These are phyloP conservation scores for Criorhina ranunculi DNA, from an alignment of 2,888 invertebrate species.

Conservation along the genomic window DNA sequence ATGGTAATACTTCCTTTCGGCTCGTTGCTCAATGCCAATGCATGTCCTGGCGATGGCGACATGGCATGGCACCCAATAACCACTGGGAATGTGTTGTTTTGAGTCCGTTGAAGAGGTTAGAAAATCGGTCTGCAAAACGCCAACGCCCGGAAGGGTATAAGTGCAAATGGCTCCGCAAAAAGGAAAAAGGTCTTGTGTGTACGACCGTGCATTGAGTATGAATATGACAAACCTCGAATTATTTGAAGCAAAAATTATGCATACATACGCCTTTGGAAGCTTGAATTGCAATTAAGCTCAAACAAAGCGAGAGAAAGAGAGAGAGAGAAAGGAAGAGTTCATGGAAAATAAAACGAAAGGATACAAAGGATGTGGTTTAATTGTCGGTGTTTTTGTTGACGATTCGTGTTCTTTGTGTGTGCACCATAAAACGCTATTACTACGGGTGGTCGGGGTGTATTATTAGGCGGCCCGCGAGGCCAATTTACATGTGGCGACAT, in stretches of 20 bases:
- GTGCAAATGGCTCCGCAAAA: conserved; percentile 9
- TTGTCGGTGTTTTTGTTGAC: conserved; percentile 29
- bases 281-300: conserved; percentile 46
- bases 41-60: conserved; percentile 23
- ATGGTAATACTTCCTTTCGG: conserved; percentile 38
- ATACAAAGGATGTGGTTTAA: conserved; percentile 35
- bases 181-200: background rate
- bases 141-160: conserved; percentile 12
- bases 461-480: conserved; percentile 16
- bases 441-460: conserved; percentile 9
- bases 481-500: conserved; percentile 41
- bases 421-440: conserved; percentile 28
- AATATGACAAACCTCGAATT: conserved; percentile 33
- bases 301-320: conserved; percentile 16
- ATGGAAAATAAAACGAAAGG: conserved; percentile 42
- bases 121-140: conserved; percentile 33
- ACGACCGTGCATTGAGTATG: background rate
- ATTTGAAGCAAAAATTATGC: conserved; percentile 22
- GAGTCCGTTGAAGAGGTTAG: conserved; percentile 8
- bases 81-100: conserved; percentile 6
- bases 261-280: background rate
- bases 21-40: conserved; percentile 13
- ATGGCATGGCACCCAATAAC: conserved; percentile 4
- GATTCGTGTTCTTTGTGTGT: conserved; percentile 23
- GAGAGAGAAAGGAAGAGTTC: no score